These are phyloP conservation scores for Poliocrania exsul DNA, from an alignment of 2,797 vertebrate species.

Conservation along the genomic window DNA sequence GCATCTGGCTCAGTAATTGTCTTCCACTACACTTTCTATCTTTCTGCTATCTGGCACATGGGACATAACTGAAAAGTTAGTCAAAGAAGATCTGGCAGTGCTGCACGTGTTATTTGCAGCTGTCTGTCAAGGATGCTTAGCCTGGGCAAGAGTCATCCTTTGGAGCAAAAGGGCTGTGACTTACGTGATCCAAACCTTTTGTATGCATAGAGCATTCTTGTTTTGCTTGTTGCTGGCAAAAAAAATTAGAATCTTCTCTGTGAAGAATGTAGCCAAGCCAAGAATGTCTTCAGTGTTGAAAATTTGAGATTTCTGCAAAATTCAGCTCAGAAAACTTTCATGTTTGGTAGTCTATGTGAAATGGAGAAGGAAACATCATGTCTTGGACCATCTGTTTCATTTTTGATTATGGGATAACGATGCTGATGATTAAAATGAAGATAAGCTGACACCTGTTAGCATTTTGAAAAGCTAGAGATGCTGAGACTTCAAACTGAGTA, in stretches of 20 bases:
- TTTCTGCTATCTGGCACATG: background rate
- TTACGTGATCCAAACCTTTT: background rate
- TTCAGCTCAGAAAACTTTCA: background rate
- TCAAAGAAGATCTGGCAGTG: background rate
- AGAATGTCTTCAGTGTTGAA: background rate
- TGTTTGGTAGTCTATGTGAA: background rate
- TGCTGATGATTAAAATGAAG: background rate
- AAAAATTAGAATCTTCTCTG: background rate
- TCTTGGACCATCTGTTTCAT: background rate
- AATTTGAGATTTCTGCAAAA: background rate
- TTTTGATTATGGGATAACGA: background rate
- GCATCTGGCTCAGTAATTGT: background rate
- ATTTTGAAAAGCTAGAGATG: background rate
- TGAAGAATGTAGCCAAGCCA: background rate
- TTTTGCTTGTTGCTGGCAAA: background rate
- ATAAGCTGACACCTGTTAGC: background rate
- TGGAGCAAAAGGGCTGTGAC: background rate
- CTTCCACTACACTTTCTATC: background rate
- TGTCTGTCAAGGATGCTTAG: background rate
- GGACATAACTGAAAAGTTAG: background rate
- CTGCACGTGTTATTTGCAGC: background rate
- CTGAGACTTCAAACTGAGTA: background rate
- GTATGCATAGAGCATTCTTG: background rate
- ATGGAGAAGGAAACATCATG: background rate
- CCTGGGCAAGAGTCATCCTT: background rate